Evolutionary conservation across 2,113 vertebrate species (phyloP).

Genomic region (Maccullochella peelii): DNA sequence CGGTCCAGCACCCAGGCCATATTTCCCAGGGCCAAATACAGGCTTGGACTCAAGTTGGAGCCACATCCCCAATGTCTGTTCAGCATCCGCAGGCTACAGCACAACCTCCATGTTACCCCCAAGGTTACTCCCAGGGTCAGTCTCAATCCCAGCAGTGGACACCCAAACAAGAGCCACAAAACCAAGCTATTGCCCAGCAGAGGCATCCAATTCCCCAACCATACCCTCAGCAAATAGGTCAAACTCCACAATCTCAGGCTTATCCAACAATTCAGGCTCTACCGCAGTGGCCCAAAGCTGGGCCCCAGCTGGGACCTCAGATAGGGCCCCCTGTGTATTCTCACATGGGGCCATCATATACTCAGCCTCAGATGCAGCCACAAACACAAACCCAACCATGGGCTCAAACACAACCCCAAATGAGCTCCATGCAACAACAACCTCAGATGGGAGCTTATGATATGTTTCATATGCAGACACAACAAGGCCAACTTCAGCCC

Average conservation of each 20-base stretch:
- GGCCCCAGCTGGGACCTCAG: constrained; percentile 38
- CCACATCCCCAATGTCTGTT: constrained; percentile 49
- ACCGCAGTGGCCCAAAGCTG: constrained; percentile 52
- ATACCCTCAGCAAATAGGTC: constrained; percentile 50
- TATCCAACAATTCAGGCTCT: constrained; percentile 46
- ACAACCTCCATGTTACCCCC: constrained; percentile 49
- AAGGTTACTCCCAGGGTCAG: constrained; percentile 40
- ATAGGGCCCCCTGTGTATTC: constrained; percentile 43
- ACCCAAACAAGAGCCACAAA: constrained; percentile 48
- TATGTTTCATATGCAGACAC: constrained; percentile 38
- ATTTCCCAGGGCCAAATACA: constrained; percentile 51
- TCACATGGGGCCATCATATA: constrained; percentile 48
- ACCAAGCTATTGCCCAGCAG: constrained; percentile 52
- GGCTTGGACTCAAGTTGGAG: constrained; percentile 65
- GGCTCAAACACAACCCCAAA: constrained; percentile 52
- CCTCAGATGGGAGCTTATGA: constrained; percentile 43
- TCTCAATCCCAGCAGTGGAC: constrained; percentile 63
- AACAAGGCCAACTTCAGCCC: constrained; percentile 41
- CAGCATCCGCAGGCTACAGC: constrained; percentile 48
- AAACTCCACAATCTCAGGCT: constrained; percentile 36
- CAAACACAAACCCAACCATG: constrained; percentile 47
- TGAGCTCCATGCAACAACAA: constrained; percentile 45
- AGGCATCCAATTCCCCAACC: constrained; percentile 46
- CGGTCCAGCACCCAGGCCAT: constrained; percentile 43
- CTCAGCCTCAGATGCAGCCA: constrained; percentile 43